Evolutionary conservation across 64 coral and sea anemone species (phyloP).

Genomic region (Dendrophyllia cribrosa): DNA sequence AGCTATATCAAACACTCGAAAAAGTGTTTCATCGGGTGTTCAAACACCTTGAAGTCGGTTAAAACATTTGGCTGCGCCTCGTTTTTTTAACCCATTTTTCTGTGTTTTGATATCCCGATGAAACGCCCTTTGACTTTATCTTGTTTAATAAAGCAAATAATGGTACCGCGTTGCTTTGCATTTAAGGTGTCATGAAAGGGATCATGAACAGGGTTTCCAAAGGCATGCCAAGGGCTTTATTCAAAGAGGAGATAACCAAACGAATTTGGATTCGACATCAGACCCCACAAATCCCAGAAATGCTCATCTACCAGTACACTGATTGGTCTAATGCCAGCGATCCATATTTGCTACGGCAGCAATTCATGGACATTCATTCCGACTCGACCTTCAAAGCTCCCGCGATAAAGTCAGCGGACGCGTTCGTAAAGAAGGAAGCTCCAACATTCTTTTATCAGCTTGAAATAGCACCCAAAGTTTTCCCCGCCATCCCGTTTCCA

Average conservation of each 20-base stretch:
- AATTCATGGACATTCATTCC: slow-evolving; percentile 65
- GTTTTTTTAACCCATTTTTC: no score
- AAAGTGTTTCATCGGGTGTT: no score
- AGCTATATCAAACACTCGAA: no score
- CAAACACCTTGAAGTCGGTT: no score
- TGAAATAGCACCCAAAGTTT: neutral
- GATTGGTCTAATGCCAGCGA: slow-evolving; percentile 73
- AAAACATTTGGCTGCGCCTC: no score
- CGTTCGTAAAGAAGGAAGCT: slow-evolving; percentile 55
- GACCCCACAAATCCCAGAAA: slow-evolving; percentile 45
- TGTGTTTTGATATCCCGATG: no score
- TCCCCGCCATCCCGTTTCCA: neutral
- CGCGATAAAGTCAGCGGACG: slow-evolving; percentile 69
- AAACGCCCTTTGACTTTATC: no score
- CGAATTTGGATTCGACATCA: slow-evolving; percentile 71
- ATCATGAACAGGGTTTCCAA: slow-evolving; percentile 14
- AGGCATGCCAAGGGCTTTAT: slow-evolving; percentile 40
- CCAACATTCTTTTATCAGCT: slow-evolving; percentile 64
- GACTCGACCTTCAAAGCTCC: slow-evolving; percentile 80
- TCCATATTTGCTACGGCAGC: slow-evolving; percentile 55
- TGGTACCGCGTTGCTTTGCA: no score
- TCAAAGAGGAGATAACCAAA: slow-evolving; percentile 28
- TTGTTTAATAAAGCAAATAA: no score
- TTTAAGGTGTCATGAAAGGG: slow-evolving; percentile 66
- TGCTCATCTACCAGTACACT: slow-evolving; percentile 71